These are phyloP conservation scores for Bovichtus diacanthus DNA, from an alignment of 2,797 vertebrate species.

Conservation along the genomic window DNA sequence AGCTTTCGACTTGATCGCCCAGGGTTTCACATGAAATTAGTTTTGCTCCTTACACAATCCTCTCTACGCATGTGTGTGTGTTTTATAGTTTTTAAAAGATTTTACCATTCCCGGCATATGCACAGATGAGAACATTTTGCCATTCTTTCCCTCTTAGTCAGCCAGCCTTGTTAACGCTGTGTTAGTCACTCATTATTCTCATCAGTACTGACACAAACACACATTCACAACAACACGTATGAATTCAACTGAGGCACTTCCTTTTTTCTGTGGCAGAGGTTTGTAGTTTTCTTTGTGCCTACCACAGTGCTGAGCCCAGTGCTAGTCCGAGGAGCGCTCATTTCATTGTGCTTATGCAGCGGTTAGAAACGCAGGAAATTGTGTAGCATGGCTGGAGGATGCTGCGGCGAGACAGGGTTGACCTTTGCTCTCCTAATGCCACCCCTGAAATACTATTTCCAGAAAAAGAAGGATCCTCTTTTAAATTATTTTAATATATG, in stretches of 20 bases:
- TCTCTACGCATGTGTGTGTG: constrained; percentile 18
- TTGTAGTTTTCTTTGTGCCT: constrained; percentile 62
- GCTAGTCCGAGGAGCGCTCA: constrained; percentile 5
- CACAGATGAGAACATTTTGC: constrained; percentile 66
- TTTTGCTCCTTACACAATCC: constrained; percentile 35
- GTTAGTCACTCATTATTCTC: constrained; percentile 79
- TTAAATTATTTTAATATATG: not conserved
- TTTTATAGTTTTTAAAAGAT: constrained; percentile 40
- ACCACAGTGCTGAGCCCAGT: constrained; percentile 33
- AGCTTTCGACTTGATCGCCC: constrained; percentile 44
- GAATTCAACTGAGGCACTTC: constrained; percentile 62
- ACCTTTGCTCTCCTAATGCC: constrained; percentile 55
- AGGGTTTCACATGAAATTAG: constrained; percentile 43
- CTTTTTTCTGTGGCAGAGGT: constrained; percentile 64
- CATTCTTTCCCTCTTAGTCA: constrained; percentile 66
- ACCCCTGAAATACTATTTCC: constrained; percentile 36
- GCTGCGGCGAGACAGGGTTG: constrained; percentile 44
- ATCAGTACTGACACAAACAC: constrained; percentile 71
- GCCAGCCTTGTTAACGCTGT: constrained; percentile 66
- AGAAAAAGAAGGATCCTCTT: not conserved
- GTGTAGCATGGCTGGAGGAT: constrained; percentile 56
- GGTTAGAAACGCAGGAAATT: constrained; percentile 53
- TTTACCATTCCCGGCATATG: constrained; percentile 45
- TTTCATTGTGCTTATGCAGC: constrained; percentile 60
- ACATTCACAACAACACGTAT: constrained; percentile 54